Evolutionary conservation across 35 echinoderm and acorn worm genomes (phyloP), one percentile per base, ranked within the genome.

Genomic region (Hemicentrotus pulcherrimus): DNA sequence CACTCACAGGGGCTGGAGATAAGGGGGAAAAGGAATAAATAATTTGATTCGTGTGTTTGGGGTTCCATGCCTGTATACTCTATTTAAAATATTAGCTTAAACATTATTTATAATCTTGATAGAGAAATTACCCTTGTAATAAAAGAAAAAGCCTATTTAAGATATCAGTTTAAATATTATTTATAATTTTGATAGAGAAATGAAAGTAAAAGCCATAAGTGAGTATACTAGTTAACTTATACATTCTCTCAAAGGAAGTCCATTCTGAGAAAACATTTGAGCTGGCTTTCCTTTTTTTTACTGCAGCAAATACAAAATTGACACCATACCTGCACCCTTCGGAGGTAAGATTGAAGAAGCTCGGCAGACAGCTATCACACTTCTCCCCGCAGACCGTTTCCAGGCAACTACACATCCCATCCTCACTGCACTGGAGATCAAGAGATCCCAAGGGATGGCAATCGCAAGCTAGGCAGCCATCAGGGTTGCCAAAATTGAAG

Each of bases 241-340:
- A 41, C 35, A 41, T 41, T 1, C 35, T 41, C 35, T 41, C 35
- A 41, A 41, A 41, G 35, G 35, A 41, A 41, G 35, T 41, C 35
- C 0, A 41, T 3, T 41, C 35, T 41, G 3, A 41, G 35, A 41
- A 41, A 1, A 41, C 35, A 1, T 0, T 41, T 41, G n/a, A 41
- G 35, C 35, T 41, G 35, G 65, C 28, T 78, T n/a, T n/a, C 7
- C 19, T 22, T 78, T 5, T n/a, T 28, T n/a, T n/a, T 41, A 41
- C 35, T 41, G 3, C 35, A 41, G 35, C 3, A 41, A 41, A 41
- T 0, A 41, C 35, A 41, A 32, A n/a, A 28, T 0, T 78, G 6
- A 22, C 47, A 59, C 52, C 97, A 97, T 94, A 99, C 98, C 86
- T 86, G 98, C 98, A 99, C 19, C 98, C 98, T 65, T 95, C 86